Evolutionary conservation across 2,797 vertebrate species (phyloP).

Genomic region (Lepilemur ruficaudatus): DNA sequence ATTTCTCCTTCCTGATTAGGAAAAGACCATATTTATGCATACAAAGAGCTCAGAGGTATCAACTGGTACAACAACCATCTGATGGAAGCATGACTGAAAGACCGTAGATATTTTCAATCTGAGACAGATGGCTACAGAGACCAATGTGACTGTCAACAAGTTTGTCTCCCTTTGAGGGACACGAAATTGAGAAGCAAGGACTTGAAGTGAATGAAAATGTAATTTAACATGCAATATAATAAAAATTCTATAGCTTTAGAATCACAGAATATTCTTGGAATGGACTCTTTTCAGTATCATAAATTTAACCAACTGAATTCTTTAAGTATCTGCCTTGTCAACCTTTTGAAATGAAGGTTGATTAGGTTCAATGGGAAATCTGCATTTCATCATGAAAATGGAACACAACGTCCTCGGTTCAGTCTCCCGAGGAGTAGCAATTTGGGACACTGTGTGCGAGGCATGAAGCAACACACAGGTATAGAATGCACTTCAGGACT

Average conservation of each 20-base stretch:
- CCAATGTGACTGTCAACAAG: background rate
- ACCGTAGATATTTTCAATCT: background rate
- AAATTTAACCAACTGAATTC: slow-evolving; percentile 68
- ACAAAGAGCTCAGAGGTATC: background rate
- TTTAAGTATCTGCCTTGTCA: slow-evolving; percentile 63
- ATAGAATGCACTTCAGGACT: slow-evolving; percentile 45
- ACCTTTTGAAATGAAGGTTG: slow-evolving; percentile 73
- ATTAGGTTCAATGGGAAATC: slow-evolving; percentile 73
- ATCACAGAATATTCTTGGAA: slow-evolving; percentile 64
- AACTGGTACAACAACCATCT: background rate
- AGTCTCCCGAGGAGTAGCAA: background rate
- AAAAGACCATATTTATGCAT: background rate
- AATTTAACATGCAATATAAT: slow-evolving; percentile 70
- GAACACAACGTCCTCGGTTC: slow-evolving; percentile 34
- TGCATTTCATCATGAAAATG: slow-evolving; percentile 73
- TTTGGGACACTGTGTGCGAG: slow-evolving; percentile 40
- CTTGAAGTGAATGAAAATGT: slow-evolving; percentile 55
- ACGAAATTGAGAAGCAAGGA: slow-evolving; percentile 39
- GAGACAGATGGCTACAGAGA: background rate
- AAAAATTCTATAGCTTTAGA: slow-evolving; percentile 61
- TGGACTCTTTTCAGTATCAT: slow-evolving; percentile 51
- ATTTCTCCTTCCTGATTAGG: slow-evolving; percentile 1
- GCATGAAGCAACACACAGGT: slow-evolving; percentile 45
- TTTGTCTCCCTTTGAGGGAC: slow-evolving; percentile 39
- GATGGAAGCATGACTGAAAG: background rate